A percentile compares a stretch with the other conserved stretches of the same genome.
phyloP scores from a whole-genome alignment of 2,113 vertebrate species.

The Rissa tridactyla region DNA sequence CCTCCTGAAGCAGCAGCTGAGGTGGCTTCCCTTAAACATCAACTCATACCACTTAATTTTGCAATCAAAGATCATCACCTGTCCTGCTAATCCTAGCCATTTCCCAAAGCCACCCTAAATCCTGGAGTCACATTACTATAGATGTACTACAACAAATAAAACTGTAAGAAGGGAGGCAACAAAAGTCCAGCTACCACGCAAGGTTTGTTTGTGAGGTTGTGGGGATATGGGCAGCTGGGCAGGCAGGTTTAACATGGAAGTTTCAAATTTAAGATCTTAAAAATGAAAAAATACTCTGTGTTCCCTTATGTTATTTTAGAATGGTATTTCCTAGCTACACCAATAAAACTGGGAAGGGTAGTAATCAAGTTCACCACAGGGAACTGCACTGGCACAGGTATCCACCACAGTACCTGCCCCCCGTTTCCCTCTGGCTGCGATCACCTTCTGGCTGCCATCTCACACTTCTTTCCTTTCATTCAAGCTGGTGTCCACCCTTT shows the following conservation, averaged over 20 bases:
- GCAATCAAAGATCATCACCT: background rate
- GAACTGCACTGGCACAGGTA: background rate
- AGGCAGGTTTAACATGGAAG: background rate
- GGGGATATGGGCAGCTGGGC: background rate
- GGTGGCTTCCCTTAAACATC: background rate
- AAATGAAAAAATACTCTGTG: background rate
- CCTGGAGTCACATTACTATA: background rate
- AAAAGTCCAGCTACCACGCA: background rate
- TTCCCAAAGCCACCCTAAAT: background rate
- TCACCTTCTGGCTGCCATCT: background rate
- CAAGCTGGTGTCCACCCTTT: background rate
- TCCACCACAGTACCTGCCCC: background rate
- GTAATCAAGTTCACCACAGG: background rate
- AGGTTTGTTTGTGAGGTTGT: background rate
- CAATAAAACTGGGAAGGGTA: background rate
- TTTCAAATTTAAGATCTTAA: background rate
- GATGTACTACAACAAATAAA: background rate
- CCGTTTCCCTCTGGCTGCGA: background rate
- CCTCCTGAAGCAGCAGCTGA: background rate
- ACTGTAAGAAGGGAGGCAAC: background rate
- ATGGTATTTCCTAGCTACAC: background rate
- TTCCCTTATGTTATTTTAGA: background rate
- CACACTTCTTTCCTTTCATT: background rate
- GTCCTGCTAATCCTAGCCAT: background rate
- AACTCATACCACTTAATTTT: background rate